Base-by-base conservation (phyloP, 37 sponge, comb jelly and placozoan genomes). In the Agelas oroides region DNA sequence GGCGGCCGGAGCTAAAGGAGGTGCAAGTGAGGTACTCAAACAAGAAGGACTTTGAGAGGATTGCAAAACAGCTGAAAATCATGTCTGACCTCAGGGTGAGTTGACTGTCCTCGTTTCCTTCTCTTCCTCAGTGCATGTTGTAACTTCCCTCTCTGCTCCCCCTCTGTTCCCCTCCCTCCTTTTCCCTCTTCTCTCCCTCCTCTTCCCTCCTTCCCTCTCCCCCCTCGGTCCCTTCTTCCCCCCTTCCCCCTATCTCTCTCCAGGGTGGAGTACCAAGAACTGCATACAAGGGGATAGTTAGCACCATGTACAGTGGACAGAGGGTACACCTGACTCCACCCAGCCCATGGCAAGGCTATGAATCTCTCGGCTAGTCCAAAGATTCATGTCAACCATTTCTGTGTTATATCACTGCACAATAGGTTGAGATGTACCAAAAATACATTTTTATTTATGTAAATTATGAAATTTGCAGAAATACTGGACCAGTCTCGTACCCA, bases 281-380 rank as follows among this genome's bases (percentile, higher is more conserved):
- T 53, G 96, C 97, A 3, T 97, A 97, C 76, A 69, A 89, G n/a
- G 97, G 97, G 1, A 89, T 94, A 25, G 97, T 97, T 23, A 86
- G 81, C 57, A 68, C 94, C 64, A 65, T 82, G 66, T 89, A 76
- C 63, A 61, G 33, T 59, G 69, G 73, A 1, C 41, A 53, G 35
- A 77, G 94, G 70, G 82, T 95, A 24, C 93, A 86, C 33, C 68
- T 95, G 23, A 59, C 88, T 19, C 94, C 95, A 63, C 78, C 83
- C 13, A 23, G 59, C 37, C 56, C 76, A 0, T 86, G 88, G 88
- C 30, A n/a, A 33, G 83, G 83, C 83, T 88, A 79, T 8, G 31
- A 11, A 24, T 67, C 68, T 13, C 27, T 67, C 11, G 8, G 14
- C 30, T 67, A 67, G 68, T 8, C 46, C 8, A 8, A 12, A 8